These are phyloP conservation scores for Caenorhabditis sp. DNA, from an alignment of 2,888 invertebrate genomes.

Conservation along the genomic window DNA sequence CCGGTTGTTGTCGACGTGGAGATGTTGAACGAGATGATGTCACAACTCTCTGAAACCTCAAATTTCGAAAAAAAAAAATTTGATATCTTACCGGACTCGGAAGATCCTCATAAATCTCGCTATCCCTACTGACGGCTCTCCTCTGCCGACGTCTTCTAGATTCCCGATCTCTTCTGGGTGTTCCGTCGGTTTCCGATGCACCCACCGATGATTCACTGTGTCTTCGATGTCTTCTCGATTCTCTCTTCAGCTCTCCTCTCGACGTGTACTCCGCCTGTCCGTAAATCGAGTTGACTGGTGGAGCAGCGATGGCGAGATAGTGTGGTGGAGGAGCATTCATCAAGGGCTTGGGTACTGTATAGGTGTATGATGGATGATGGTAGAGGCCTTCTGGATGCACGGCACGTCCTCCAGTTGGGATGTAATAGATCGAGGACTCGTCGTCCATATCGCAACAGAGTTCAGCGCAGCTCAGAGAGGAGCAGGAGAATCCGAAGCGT, in stretches of 20 bases:
- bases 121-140: slow-evolving; percentile 60
- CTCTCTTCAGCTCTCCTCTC: slow-evolving; percentile 40
- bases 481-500: slow-evolving; percentile 68
- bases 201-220: slow-evolving; percentile 61
- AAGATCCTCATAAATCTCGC: slow-evolving; percentile 73
- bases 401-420: slow-evolving; percentile 75
- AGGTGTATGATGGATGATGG: slow-evolving; percentile 71
- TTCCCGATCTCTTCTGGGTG: slow-evolving; percentile 57
- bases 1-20: slow-evolving; percentile 55
- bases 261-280: slow-evolving; percentile 47
- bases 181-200: slow-evolving; percentile 35
- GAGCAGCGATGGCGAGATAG: slow-evolving; percentile 72
- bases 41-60: slow-evolving; percentile 42
- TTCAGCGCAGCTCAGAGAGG: slow-evolving; percentile 66
- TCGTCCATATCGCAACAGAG: slow-evolving; percentile 77
- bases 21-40: slow-evolving; percentile 62
- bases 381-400: slow-evolving; percentile 72
- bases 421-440: slow-evolving; percentile 77
- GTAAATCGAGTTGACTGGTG: slow-evolving; percentile 60
- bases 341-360: slow-evolving; percentile 67
- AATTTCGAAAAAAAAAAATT: slow-evolving; percentile 15
- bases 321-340: slow-evolving; percentile 70
- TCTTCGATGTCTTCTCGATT: slow-evolving; percentile 56
- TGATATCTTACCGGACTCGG: slow-evolving; percentile 66
- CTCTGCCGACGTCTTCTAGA: slow-evolving; percentile 53